Percentiles rank a stretch among this genome's conserved stretches.
These are phyloP conservation scores for Melanotaenia nigrans DNA, from an alignment of 2,797 vertebrate species.

Conservation along the genomic window DNA sequence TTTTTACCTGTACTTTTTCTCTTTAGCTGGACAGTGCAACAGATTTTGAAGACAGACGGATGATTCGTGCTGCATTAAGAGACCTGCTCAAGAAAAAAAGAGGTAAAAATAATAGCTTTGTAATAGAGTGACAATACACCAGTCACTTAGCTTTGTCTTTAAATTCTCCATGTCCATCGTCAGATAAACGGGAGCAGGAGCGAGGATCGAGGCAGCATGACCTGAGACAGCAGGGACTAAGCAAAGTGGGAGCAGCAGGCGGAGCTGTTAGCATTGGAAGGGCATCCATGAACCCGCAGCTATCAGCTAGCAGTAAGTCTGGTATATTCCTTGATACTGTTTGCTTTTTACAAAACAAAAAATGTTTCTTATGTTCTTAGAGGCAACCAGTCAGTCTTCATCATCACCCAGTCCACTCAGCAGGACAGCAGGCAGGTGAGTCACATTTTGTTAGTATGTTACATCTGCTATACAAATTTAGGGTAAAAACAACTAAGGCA, in stretches of 20 bases:
- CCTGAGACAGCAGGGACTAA: conserved; percentile 78
- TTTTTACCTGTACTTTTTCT: neutral
- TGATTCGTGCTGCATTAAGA: conserved; percentile 90
- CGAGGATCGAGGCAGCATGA: conserved; percentile 87
- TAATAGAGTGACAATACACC: neutral
- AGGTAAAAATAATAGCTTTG: conserved; percentile 50
- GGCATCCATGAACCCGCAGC: conserved; percentile 62
- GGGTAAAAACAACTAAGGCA: neutral
- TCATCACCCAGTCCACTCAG: conserved; percentile 77
- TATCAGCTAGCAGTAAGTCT: conserved; percentile 73
- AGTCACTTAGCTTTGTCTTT: neutral
- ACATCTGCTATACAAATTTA: neutral
- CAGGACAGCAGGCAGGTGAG: conserved; percentile 88
- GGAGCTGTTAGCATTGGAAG: conserved; percentile 47
- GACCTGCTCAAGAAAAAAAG: conserved; percentile 93
- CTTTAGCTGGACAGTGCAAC: conserved; percentile 87
- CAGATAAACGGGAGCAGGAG: conserved; percentile 93
- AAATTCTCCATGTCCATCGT: neutral
- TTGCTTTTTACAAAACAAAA: neutral
- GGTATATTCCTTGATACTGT: neutral
- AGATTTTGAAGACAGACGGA: conserved; percentile 90
- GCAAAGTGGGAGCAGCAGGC: conserved; percentile 61
- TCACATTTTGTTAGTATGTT: conserved; percentile 5
- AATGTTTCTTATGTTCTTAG: conserved; percentile 43
- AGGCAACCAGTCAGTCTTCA: conserved; percentile 73